A percentile compares a stretch with the other conserved stretches of the same genome.
Evolutionary conservation across 2,113 vertebrate species (phyloP).

Genomic region (Xiphophorus maculatus): DNA sequence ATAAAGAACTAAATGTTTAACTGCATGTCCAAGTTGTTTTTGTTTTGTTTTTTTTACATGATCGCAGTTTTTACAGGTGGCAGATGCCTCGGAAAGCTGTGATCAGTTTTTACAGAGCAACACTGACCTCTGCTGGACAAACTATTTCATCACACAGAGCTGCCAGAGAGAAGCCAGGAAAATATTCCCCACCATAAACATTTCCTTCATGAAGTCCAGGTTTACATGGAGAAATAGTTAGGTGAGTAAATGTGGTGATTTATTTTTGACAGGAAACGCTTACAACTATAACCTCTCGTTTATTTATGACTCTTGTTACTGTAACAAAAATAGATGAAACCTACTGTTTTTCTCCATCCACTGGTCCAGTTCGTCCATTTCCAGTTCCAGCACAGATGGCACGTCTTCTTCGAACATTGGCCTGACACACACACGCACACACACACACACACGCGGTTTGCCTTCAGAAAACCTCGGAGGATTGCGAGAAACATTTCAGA

Average conservation of each 20-base stretch:
- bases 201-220: too few relatives aligned
- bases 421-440: conserved; percentile 66
- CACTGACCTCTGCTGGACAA: conserved; percentile 65
- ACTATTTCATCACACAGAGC: background rate
- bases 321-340: conserved; percentile 7
- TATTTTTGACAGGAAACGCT: too few relatives aligned
- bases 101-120: conserved; percentile 7
- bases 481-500: background rate
- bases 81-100: background rate
- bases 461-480: background rate
- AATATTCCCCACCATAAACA: too few relatives aligned
- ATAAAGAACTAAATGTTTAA: background rate
- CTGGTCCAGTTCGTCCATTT: conserved; percentile 96
- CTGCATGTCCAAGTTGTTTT: background rate
- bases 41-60: background rate
- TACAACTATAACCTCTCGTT: background rate
- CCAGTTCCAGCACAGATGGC: conserved; percentile 95
- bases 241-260: too few relatives aligned
- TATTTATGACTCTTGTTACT: background rate
- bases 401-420: conserved; percentile 99
- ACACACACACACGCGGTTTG: background rate
- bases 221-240: background rate
- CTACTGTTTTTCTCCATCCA: conserved; percentile 92
- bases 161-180: background rate
- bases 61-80: background rate